A percentile compares a stretch with the other conserved stretches of the same genome.
phyloP scores from a whole-genome alignment of 2,888 invertebrate genomes.

The Caenorhabditis uteleia region DNA sequence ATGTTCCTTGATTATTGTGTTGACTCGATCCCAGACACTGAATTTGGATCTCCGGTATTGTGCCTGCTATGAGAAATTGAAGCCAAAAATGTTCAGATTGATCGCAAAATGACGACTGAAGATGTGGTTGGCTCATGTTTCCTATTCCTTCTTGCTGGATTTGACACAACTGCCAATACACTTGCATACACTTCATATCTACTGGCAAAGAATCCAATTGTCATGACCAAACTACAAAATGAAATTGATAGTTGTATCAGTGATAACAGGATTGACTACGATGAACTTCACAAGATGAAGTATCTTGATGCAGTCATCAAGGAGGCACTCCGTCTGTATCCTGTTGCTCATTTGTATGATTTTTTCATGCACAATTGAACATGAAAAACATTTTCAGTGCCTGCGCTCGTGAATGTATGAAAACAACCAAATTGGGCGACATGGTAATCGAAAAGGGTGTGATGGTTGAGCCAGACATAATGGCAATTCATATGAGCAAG shows the following conservation, averaged over 20 bases:
- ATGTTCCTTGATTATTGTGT: constrained; percentile 58
- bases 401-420: constrained; percentile 46
- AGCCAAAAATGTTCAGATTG: constrained; percentile 26
- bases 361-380: not conserved
- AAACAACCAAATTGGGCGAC: constrained; percentile 51
- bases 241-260: constrained; percentile 50
- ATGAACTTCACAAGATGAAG: constrained; percentile 48
- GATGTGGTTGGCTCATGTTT: constrained; percentile 59
- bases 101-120: constrained; percentile 47
- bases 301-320: constrained; percentile 61
- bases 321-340: constrained; percentile 58
- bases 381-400: constrained; percentile 47
- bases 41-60: constrained; percentile 2
- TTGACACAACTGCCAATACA: constrained; percentile 73
- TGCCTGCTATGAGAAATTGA: not conserved
- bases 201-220: constrained; percentile 70
- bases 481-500: constrained; percentile 54
- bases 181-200: constrained; percentile 72
- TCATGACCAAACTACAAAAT: constrained; percentile 34
- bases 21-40: constrained; percentile 22
- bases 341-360: constrained; percentile 59
- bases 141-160: constrained; percentile 65
- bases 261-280: constrained; percentile 41
- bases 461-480: constrained; percentile 54
- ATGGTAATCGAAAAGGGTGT: constrained; percentile 54